A percentile compares a stretch with the other conserved stretches of the same genome.
phyloP scores from a whole-genome alignment of 2,888 invertebrate genomes.

The Microctonus hyperodae region DNA sequence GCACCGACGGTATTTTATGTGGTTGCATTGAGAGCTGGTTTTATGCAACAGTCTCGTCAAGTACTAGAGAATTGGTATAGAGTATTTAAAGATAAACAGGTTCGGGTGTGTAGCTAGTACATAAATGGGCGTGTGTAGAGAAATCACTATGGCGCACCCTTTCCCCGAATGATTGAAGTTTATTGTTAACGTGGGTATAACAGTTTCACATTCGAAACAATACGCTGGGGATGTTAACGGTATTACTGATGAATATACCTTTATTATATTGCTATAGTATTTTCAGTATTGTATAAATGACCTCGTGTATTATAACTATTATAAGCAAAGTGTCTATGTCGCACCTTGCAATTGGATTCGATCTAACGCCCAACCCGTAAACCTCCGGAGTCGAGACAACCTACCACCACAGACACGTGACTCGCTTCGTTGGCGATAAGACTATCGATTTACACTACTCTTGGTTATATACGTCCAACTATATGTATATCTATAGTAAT shows the following conservation, averaged over 20 bases:
- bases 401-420: not conserved
- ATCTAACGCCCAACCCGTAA: not conserved
- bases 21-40: not conserved
- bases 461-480: too few species aligned
- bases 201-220: too few species aligned
- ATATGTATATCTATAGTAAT: not conserved
- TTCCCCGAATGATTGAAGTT: not conserved
- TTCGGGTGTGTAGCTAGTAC: too few species aligned
- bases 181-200: too few species aligned
- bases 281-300: not conserved
- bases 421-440: not conserved
- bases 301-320: not conserved
- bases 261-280: not conserved
- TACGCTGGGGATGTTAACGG: too few species aligned
- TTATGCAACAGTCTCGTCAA: conserved; percentile 15
- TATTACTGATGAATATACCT: too few species aligned
- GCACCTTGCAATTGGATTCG: not conserved
- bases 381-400: not conserved
- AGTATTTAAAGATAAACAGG: too few species aligned
- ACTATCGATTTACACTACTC: not conserved
- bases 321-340: not conserved
- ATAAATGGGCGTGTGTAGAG: too few species aligned
- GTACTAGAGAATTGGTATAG: not conserved
- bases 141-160: not conserved
- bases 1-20: not conserved